phyloP scores from a whole-genome alignment of 2,113 vertebrate species.

The Cricetomys ansorgei region DNA sequence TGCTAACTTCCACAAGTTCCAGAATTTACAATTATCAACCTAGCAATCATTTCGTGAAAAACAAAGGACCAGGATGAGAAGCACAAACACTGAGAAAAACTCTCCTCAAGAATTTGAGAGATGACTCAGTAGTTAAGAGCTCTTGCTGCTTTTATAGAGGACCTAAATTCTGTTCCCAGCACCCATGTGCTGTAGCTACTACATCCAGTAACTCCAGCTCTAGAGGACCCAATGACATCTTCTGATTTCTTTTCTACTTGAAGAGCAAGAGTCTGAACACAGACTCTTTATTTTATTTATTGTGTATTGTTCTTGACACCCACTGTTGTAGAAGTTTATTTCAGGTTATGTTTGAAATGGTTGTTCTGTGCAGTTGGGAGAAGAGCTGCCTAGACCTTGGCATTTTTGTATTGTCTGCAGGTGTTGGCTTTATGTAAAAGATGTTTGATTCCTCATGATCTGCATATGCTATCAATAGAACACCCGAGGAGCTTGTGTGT shows the following conservation, averaged over 20 bases:
- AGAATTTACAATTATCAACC: not conserved
- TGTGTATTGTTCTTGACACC: too few species aligned
- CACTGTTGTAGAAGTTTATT: too few species aligned
- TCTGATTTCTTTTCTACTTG: not conserved
- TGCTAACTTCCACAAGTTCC: not conserved
- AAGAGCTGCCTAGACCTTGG: too few species aligned
- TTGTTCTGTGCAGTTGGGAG: too few species aligned
- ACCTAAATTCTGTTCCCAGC: not conserved
- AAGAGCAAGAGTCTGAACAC: not conserved
- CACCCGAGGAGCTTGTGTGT: too few species aligned
- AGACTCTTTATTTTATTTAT: too few species aligned
- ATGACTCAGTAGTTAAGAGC: not conserved
- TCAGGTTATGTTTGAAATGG: too few species aligned
- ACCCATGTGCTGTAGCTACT: not conserved
- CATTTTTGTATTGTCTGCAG: too few species aligned
- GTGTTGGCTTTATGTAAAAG: too few species aligned
- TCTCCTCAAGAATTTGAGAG: not conserved
- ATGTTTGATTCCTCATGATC: too few species aligned
- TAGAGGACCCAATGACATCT: not conserved
- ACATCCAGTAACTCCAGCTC: not conserved
- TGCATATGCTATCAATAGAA: too few species aligned
- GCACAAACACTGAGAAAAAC: not conserved
- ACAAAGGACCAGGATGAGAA: not conserved
- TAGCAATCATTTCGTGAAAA: conserved; percentile 3
- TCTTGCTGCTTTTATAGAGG: not conserved